Percentiles rank a stretch among this genome's conserved stretches.
Conservation (phyloP, 1,140 invertebrate species). For the Panonychus citri region DNA sequence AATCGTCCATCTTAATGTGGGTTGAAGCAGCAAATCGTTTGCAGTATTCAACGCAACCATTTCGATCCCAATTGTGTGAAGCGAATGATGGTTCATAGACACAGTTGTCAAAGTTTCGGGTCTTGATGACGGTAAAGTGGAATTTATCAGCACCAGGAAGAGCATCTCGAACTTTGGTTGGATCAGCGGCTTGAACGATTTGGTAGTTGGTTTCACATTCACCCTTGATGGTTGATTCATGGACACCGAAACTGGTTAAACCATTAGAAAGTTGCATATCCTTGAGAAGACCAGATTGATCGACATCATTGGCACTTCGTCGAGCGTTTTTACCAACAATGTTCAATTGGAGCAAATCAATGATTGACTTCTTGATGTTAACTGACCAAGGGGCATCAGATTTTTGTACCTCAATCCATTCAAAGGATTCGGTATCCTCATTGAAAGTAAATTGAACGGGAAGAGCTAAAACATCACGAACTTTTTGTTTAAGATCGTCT, state of each 20-base stretch:
- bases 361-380: slow-evolving; percentile 20
- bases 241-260: background rate
- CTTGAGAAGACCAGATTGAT: background rate
- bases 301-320: background rate
- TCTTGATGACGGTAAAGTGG: background rate
- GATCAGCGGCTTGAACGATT: background rate
- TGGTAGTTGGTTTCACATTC: slow-evolving; percentile 7
- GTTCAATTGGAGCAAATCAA: slow-evolving; percentile 19
- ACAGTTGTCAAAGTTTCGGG: background rate
- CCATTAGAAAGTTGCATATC: background rate
- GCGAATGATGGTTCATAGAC: background rate
- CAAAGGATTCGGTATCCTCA: background rate
- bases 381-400: slow-evolving; percentile 19
- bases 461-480: background rate
- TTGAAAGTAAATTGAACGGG: background rate
- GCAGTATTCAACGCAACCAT: background rate
- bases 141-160: background rate
- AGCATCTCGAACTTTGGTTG: background rate
- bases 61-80: background rate
- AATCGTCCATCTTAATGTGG: background rate
- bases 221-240: slow-evolving; percentile 2
- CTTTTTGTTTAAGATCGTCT: background rate
- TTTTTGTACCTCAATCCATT: slow-evolving; percentile 10
- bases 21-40: background rate
- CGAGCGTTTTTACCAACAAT: slow-evolving; percentile 2